Evolutionary conservation across 1,140 invertebrate species (phyloP), one percentile per base, ranked within the genome.

Genomic region (Drosophila pandora): DNA sequence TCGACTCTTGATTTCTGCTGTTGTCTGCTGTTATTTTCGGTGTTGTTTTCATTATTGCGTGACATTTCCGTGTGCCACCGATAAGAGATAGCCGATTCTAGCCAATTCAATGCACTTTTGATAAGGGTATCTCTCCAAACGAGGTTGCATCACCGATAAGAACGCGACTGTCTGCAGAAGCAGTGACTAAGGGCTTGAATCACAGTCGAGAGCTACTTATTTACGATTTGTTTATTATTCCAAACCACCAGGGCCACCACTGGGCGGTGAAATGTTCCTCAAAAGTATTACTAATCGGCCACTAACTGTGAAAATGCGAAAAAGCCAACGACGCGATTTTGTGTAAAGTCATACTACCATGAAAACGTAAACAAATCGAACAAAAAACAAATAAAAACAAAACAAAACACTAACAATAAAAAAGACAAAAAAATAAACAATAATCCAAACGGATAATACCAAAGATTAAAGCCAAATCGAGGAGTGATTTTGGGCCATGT

Each of bases 91-190:
- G 30, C 30, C 30, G 30, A 32, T 32, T 9, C 30, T 0, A 30
- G 61, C 30, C 61, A 60, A 30, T 28, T 60, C 23, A 54, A 30
- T 76, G 74, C 74, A 76, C 34, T 34, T 54, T 58, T 64, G 77
- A 80, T 79, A 80, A 53, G 45, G 12, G 21, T 22, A 45, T 34
- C 37, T 34, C 37, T 13, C 1, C 23, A 37, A 43, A 43, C 6
- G 32, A 28, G 37, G 54, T 81, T 77, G 78, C 78, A 76, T 80
- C 78, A 76, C 43, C 61, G 78, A 81, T 80, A 81, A 81, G 55
- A 70, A 10, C 10, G 13, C 43, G 43, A 12, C 21, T 47, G 43
- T 47, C 21, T 17, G 21, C 43, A 21, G 43, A 21, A 47, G 17
- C 58, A 39, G 22, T 71, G 43, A 71, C 60, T 59, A 64, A 74